A percentile compares a stretch with the other conserved stretches of the same genome.
Evolutionary conservation across 2,113 vertebrate species (phyloP).

Genomic region (Chauna torquata): DNA sequence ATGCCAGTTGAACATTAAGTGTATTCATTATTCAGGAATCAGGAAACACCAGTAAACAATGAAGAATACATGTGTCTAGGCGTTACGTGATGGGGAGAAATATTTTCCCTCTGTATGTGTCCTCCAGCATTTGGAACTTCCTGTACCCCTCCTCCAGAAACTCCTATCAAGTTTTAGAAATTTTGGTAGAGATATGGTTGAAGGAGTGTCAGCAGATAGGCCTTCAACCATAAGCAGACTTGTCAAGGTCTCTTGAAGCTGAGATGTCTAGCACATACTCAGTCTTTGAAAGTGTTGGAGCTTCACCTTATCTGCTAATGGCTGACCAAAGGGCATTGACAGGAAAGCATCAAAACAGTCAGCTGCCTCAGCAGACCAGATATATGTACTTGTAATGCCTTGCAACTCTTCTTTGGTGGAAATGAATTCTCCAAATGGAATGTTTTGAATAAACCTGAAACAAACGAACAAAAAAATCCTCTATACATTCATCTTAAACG

Average conservation of each 20-base stretch:
- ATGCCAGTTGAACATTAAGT: background rate
- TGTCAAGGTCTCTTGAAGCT: background rate
- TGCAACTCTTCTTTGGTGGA: background rate
- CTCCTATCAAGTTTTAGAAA: background rate
- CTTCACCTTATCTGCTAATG: background rate
- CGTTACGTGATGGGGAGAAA: background rate
- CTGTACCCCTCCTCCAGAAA: background rate
- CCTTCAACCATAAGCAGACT: background rate
- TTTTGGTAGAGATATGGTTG: background rate
- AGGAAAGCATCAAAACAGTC: background rate
- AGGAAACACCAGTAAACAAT: background rate
- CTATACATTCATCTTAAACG: accelerated
- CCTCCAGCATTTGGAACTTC: background rate
- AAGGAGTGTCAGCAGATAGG: background rate
- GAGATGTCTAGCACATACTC: background rate
- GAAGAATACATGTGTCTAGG: background rate
- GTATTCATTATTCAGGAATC: background rate
- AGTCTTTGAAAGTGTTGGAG: background rate
- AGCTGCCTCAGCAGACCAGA: background rate
- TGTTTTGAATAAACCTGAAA: background rate
- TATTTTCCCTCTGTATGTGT: background rate
- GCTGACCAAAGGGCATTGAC: background rate
- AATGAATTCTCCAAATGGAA: background rate
- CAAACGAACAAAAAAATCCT: background rate
- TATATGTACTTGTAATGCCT: background rate